Evolutionary conservation across 1,140 invertebrate species (phyloP), one percentile per base, ranked within the genome.

Genomic region (Harpegnathos saltator): DNA sequence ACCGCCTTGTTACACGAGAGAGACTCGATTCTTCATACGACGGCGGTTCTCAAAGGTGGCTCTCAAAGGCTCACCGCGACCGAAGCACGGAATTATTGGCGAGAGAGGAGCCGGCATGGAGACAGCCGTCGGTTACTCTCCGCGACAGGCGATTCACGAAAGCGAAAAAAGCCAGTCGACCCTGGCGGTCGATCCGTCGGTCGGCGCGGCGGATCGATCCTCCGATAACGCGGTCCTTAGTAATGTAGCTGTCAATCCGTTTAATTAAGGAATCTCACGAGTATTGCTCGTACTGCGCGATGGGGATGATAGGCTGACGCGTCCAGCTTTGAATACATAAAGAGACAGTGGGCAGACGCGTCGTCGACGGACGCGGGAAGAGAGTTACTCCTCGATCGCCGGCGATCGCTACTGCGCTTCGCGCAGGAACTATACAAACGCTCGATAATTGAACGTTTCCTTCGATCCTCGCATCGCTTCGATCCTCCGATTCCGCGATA

Each of bases 161-260:
- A 29, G 65, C 33, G 65, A 80, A 80, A 58, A 52, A 19, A 78
- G 22, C 65, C 73, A 62, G 59, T 65, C 62, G 62, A 52, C 11
- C 50, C 33, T 78, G 63, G 22, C 65, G 52, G 65, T 58, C 65
- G 12, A 71, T 69, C 52, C 22, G 58, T 71, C 65, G 1, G 5
- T 33, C 52, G 58, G 33, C 52, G 19, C 33, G 22, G 50, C 9
- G 71, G 75, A 80, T 80, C 52, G 52, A 80, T 80, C 52, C 71
- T 65, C 48, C 75, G 75, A 80, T 80, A 80, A 80, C 75, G 22
- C 52, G 75, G 52, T 54, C 69, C 75, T 80, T 80, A 80, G 90
- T 91, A 89, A 92, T 92, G 92, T 93, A 92, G 87, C 92, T 92
- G 92, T 92, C 92, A 91, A 87, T 89, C 82, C 90, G 89, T 91